Conservation (phyloP, 2,113 vertebrate species). For the Myrmophylax atrothorax region DNA sequence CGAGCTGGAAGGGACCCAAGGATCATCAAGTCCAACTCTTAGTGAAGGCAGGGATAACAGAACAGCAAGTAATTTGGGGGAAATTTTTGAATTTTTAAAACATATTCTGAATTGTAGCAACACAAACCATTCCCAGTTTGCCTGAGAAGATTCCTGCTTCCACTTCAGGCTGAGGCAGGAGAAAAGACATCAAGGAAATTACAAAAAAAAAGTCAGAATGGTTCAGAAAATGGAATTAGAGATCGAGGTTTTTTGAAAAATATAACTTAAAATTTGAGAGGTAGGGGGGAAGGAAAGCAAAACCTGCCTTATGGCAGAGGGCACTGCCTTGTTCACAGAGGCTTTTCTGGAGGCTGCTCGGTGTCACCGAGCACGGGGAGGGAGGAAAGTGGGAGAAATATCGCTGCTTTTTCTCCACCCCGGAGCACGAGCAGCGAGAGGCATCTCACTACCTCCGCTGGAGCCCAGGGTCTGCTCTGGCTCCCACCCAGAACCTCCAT, state of each 20-base stretch:
- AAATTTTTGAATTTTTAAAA: neutral
- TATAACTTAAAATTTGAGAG: neutral
- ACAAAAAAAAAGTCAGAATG: neutral
- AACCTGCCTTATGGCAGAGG: neutral
- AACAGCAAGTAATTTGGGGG: neutral
- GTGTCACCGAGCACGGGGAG: fast-evolving
- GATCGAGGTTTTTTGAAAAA: neutral
- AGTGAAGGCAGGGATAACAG: neutral
- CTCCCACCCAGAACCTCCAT: constrained; percentile 8
- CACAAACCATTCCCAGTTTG: neutral
- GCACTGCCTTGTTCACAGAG: neutral
- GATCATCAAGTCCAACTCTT: neutral
- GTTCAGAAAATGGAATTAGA: neutral
- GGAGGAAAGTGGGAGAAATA: constrained; percentile 3
- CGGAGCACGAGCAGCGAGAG: neutral
- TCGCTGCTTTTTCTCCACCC: neutral
- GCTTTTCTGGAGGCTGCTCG: neutral
- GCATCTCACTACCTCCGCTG: neutral
- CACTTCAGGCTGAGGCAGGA: neutral
- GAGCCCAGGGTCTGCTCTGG: neutral
- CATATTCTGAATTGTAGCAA: neutral
- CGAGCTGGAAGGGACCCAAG: neutral
- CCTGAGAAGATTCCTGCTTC: neutral
- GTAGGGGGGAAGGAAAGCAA: neutral
- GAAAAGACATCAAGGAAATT: neutral